phyloP scores from a whole-genome alignment of 2,797 vertebrate genomes.

The Enteromius viviparus region DNA sequence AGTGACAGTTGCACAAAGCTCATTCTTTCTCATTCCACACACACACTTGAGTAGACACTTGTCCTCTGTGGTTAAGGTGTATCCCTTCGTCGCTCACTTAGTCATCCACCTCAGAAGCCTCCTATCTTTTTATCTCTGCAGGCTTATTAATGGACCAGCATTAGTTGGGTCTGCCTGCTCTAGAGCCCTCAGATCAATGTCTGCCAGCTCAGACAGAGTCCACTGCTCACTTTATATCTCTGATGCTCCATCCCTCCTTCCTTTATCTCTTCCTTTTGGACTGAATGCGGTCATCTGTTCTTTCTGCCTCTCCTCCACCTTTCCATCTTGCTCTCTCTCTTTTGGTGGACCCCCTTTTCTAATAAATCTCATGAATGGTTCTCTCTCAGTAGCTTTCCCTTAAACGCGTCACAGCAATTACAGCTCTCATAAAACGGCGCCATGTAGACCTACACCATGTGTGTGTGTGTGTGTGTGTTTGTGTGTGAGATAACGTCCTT shows the following conservation, averaged over 20 bases:
- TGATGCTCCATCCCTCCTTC: background rate
- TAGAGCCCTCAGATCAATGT: constrained; percentile 49
- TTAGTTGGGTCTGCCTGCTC: constrained; percentile 41
- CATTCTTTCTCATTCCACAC: constrained; percentile 26
- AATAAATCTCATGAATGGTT: constrained; percentile 60
- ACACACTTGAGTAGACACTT: constrained; percentile 36
- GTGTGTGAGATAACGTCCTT: constrained; percentile 59
- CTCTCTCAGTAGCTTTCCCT: constrained; percentile 46
- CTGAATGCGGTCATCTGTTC: background rate
- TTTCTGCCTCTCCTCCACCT: constrained; percentile 6
- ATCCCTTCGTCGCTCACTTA: constrained; percentile 28
- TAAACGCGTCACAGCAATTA: constrained; percentile 62
- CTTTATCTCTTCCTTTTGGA: constrained; percentile 20
- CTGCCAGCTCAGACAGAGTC: constrained; percentile 9
- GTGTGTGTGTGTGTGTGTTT: constrained; percentile 29
- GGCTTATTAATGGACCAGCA: constrained; percentile 43
- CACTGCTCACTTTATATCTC: constrained; percentile 2
- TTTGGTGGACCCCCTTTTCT: constrained; percentile 36
- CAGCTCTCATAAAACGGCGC: constrained; percentile 62
- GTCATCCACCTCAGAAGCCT: constrained; percentile 12
- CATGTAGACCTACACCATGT: constrained; percentile 55
- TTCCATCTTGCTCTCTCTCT: constrained; percentile 1
- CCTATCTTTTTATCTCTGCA: constrained; percentile 27
- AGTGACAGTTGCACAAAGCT: constrained; percentile 39
- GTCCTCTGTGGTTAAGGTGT: constrained; percentile 46